A percentile compares a stretch with the other conserved stretches of the same genome.
Evolutionary conservation across 2,113 vertebrate species (phyloP).

Genomic region (Morphnarchus princeps): DNA sequence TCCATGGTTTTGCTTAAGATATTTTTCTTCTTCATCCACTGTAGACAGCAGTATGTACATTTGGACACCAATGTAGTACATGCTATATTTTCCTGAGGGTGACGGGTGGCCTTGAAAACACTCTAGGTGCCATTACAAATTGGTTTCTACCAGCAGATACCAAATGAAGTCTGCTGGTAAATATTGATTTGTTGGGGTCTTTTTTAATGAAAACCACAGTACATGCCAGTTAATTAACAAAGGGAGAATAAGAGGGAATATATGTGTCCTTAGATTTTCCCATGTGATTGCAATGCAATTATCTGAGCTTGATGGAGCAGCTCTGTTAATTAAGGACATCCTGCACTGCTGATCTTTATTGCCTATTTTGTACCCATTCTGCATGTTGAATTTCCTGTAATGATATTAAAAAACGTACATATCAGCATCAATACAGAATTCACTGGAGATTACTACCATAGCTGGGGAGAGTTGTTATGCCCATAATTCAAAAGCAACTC

Average conservation of each 20-base stretch:
- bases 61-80: background rate
- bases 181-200: background rate
- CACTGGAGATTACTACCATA: background rate
- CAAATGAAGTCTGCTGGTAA: background rate
- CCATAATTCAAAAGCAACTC: background rate
- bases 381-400: background rate
- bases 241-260: background rate
- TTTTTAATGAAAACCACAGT: background rate
- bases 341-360: background rate
- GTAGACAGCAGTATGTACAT: background rate
- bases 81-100: background rate
- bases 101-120: background rate
- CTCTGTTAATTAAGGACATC: background rate
- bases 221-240: background rate
- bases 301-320: background rate
- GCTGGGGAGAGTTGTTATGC: background rate
- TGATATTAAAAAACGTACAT: background rate
- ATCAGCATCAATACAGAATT: background rate
- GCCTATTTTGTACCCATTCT: background rate
- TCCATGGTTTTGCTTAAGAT: background rate
- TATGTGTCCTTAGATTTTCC: background rate
- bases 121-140: background rate
- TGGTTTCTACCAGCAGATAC: background rate
- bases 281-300: background rate
- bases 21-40: background rate